Base-by-base conservation (phyloP, 2,113 vertebrate species). In the Chaetodon trifascialis region DNA sequence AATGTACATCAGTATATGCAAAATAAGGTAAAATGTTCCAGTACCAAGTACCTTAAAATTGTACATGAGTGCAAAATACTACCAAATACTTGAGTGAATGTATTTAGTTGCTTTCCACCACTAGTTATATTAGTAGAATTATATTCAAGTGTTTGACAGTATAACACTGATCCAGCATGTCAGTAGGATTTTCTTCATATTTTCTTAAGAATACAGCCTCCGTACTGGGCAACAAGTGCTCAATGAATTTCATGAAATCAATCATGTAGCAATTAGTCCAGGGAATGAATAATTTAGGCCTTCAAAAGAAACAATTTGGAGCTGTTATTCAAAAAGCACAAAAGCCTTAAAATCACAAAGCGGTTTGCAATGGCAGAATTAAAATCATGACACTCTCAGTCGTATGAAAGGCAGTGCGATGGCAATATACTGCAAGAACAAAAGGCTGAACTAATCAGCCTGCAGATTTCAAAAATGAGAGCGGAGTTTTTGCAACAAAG, bases 341-440 rank as follows among this genome's bases (percentile, higher is more conserved):
- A 94, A 90, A 80, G 67, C 80, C 55, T 81, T 86, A 42, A 78
- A 89, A 83, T 82, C 86, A 90, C 89, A 90, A 89, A 90, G 91
- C 77, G 67, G 69, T 84, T 80, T 84, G 76, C 89, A 83, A 70
- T 74, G 49, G 80, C 74, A 84, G 76, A 89, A 86, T 85, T 86
- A 30, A 89, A 88, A 92, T 89, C 71, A 81, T 44, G 73, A 77
- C 84, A 87, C 85, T 89, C 69, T 87, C 76, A 79, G 83, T 76
- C 72, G 55, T 84, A 82, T 88, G 86, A 91, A 89, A 91, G 86
- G 76, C 86, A 59, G 79, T 38, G 25, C 38, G 52, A 77, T 83
- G 76, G 71, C 84, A 87, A 87, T 86, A 84, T 55, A 77, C 42
- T 51, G 25, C 0, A 70, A 80, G 88, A 93, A 94, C 89, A 92